Evolutionary conservation across 1,140 invertebrate species (phyloP), one percentile per base, ranked within the genome.

Genomic region (Acromyrmex heyeri): DNA sequence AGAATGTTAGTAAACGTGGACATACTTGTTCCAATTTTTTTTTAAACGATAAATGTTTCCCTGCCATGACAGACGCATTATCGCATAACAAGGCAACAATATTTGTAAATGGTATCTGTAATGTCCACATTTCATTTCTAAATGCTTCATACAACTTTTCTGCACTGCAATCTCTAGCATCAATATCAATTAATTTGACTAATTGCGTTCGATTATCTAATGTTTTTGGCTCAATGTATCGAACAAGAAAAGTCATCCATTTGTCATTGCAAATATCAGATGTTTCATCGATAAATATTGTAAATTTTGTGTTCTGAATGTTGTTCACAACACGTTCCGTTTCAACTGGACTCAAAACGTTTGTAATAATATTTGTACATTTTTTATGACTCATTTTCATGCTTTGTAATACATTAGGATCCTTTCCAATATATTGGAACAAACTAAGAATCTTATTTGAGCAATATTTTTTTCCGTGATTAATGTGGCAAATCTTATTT

Each of bases 11-110:
- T 48, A 69, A 38, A 69, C 7, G 10, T 48, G n/a, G 0, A 24
- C 65, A 69, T 10, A 24, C 14, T 30, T 69, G 12, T 69, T 69
- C 6, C 7, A 69, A 50, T 14, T 69, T 69, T 7, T 3, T 69
- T 48, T 69, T 69, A 24, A 69, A 69, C 1, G 44, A 69, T 24
- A 16, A 48, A 27, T 69, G 67, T 69, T 69, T 48, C 6, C 21
- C 14, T 48, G 14, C 27, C 67, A 69, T 67, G 3, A 67, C 8
- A 5, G 34, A 44, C 30, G 38, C 38, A 44, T 44, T 44, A 10
- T 44, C 38, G 1, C 38, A 44, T 44, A 0, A 44, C 8, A 44
- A 12, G 3, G 34, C 30, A 67, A 67, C 8, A 21, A 67, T 44
- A 38, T 67, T 65, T 38, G 6, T 3, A 38, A 65, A 65, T 3